A percentile compares a stretch with the other conserved stretches of the same genome.
These are phyloP conservation scores for Villa cingulata DNA, from an alignment of 2,888 invertebrate genomes.

Conservation along the genomic window DNA sequence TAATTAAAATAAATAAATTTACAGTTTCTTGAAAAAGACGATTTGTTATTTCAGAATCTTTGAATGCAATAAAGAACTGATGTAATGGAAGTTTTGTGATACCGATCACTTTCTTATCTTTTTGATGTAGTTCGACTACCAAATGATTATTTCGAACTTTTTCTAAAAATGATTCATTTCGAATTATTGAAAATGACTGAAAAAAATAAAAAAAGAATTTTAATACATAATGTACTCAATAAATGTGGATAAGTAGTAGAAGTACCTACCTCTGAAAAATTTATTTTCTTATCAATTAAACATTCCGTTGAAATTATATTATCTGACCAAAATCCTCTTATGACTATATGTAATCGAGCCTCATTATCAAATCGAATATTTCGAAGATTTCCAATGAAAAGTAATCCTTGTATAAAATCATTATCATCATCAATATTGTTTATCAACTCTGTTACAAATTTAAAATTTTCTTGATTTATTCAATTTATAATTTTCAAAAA, in stretches of 20 bases:
- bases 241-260: neutral
- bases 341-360: neutral
- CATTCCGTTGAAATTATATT: neutral
- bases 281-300: neutral
- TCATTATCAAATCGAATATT: slow-evolving; percentile 12
- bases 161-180: slow-evolving; percentile 40
- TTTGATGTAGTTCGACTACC: slow-evolving; percentile 41
- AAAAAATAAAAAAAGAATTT: slow-evolving; percentile 16
- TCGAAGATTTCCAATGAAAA: slow-evolving; percentile 25
- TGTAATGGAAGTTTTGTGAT: slow-evolving; percentile 43
- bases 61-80: slow-evolving; percentile 46
- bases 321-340: neutral
- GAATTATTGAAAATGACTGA: slow-evolving; percentile 42
- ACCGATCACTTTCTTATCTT: slow-evolving; percentile 35
- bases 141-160: slow-evolving; percentile 43
- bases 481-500: no score
- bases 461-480: no score
- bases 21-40: slow-evolving; percentile 43
- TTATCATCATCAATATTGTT: no score
- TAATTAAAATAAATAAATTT: slow-evolving; percentile 6
- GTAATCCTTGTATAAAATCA: slow-evolving; percentile 21
- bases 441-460: no score
- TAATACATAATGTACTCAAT: slow-evolving; percentile 1
- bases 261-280: neutral
- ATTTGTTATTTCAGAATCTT: slow-evolving; percentile 41